Conservation (phyloP, 2,888 invertebrate species). For the Agrochola litura region DNA sequence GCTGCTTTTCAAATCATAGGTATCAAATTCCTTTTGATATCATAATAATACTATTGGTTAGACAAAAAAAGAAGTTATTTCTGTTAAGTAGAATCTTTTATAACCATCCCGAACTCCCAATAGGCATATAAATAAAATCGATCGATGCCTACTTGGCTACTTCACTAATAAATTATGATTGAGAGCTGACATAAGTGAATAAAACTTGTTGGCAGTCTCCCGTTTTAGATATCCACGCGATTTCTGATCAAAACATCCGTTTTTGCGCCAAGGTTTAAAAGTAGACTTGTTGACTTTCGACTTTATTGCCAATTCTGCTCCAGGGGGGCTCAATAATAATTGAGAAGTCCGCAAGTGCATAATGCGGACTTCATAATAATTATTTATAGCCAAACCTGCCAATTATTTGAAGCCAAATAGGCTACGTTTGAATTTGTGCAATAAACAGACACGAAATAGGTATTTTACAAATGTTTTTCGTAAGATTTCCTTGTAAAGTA, state of each 20-base stretch:
- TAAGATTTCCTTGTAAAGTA: neutral
- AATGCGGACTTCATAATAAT: neutral
- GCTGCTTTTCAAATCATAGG: too few relatives aligned
- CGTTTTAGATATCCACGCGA: neutral
- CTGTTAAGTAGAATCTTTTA: too few relatives aligned
- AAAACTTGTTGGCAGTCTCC: neutral
- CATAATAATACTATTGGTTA: neutral
- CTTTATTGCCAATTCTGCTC: neutral
- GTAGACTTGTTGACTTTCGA: neutral
- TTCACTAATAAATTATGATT: slow-evolving; percentile 15
- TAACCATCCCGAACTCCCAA: neutral
- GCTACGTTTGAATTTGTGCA: neutral
- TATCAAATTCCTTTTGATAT: too few relatives aligned
- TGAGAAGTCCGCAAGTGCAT: neutral
- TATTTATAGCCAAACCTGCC: too few relatives aligned
- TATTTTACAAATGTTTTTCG: neutral
- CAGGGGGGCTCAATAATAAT: neutral
- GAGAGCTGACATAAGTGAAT: slow-evolving; percentile 21
- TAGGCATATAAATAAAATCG: slow-evolving; percentile 11
- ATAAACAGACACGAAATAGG: neutral
- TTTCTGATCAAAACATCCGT: neutral
- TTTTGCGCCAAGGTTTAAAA: neutral
- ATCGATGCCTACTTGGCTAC: slow-evolving; percentile 17
- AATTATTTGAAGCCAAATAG: neutral
- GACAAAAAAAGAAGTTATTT: neutral